These are phyloP conservation scores for Cercocebus atys DNA, from an alignment of 2,113 vertebrate genomes.

Conservation along the genomic window DNA sequence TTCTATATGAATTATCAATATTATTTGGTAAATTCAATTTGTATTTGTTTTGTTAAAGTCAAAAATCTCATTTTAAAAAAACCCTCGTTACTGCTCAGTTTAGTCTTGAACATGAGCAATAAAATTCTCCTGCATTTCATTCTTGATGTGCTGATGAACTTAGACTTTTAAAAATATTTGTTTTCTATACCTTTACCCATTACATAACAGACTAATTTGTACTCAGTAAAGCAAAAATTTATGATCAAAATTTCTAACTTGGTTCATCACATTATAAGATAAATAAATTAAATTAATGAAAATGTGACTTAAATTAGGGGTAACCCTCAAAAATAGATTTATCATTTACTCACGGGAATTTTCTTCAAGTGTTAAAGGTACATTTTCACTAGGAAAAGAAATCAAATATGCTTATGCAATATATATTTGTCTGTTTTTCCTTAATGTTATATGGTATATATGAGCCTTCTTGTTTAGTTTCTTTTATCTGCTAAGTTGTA, in stretches of 20 bases:
- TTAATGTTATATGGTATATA: slow-evolving; percentile 38
- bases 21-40: slow-evolving; percentile 13
- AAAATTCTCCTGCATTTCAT: slow-evolving; percentile 25
- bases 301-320: background rate
- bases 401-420: slow-evolving; percentile 68
- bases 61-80: slow-evolving; percentile 27
- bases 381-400: slow-evolving; percentile 69
- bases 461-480: slow-evolving; percentile 70
- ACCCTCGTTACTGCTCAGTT: slow-evolving; percentile 23
- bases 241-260: background rate
- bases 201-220: background rate
- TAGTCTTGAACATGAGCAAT: slow-evolving; percentile 69
- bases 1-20: background rate
- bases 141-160: background rate
- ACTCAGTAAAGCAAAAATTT: background rate
- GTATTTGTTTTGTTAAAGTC: background rate
- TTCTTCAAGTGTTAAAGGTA: slow-evolving; percentile 60
- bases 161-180: background rate
- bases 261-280: background rate
- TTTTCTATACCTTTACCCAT: background rate
- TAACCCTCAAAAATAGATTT: background rate
- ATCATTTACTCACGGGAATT: slow-evolving; percentile 53
- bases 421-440: slow-evolving; percentile 52
- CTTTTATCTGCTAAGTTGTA: slow-evolving; percentile 69
- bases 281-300: slow-evolving; percentile 27